Conservation (phyloP, 1,140 invertebrate species). For the Conus ventricosus region DNA sequence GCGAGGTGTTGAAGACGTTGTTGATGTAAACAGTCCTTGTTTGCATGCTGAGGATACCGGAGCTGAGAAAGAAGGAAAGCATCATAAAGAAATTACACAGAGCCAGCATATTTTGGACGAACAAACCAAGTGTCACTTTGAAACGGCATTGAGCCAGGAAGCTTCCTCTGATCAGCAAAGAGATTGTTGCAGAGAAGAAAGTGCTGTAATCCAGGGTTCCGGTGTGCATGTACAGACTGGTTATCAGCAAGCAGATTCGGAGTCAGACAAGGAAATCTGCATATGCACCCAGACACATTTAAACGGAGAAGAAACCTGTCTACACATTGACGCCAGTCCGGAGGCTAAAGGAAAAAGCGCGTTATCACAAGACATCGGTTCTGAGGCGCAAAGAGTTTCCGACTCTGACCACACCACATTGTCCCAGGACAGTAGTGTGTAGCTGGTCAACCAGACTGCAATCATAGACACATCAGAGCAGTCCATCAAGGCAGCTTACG, state of each 20-base stretch:
- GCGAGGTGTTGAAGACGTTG: too few relatives aligned
- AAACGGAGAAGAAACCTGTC: too few relatives aligned
- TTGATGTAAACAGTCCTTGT: too few relatives aligned
- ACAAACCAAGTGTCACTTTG: too few relatives aligned
- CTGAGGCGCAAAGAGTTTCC: background rate
- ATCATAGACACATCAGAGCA: background rate
- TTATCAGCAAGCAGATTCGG: background rate
- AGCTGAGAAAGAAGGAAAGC: background rate
- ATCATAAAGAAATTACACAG: background rate
- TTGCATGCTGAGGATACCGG: too few relatives aligned
- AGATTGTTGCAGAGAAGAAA: background rate
- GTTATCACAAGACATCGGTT: background rate
- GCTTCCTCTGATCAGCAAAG: too few relatives aligned
- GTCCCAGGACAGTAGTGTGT: background rate
- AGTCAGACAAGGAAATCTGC: background rate
- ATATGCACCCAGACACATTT: background rate
- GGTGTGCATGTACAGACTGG: too few relatives aligned
- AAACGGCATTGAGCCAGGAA: too few relatives aligned
- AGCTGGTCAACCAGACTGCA: background rate
- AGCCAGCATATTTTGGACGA: background rate
- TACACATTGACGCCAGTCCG: background rate
- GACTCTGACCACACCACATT: background rate
- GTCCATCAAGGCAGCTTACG: background rate
- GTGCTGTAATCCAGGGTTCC: background rate
- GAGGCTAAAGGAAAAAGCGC: background rate